Conservation (phyloP, 2,888 invertebrate species). For the Colostygia pectinataria region DNA sequence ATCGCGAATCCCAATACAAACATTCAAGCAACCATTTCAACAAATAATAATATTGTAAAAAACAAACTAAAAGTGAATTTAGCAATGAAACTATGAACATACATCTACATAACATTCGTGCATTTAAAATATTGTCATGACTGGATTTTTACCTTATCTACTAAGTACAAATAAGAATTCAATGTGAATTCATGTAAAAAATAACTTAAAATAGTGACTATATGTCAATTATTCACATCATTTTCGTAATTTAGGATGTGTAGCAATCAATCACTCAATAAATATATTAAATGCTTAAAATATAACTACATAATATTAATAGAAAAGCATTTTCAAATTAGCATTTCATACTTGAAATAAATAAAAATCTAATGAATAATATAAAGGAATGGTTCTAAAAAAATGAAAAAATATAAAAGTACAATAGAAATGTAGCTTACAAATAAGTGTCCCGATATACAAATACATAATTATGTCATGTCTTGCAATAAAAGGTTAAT, state of each 20-base stretch:
- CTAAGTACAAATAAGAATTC: constrained; percentile 47
- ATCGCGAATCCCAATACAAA: constrained; percentile 40
- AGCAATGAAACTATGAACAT: constrained; percentile 59
- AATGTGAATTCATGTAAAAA: constrained; percentile 56
- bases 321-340: constrained; percentile 54
- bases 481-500: constrained; percentile 77
- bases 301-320: constrained; percentile 44
- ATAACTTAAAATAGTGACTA: constrained; percentile 48
- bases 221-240: constrained; percentile 46
- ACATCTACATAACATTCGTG: constrained; percentile 60
- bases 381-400: constrained; percentile 73
- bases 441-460: constrained; percentile 44
- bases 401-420: constrained; percentile 39
- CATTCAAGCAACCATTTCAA: constrained; percentile 39
- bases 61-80: constrained; percentile 44
- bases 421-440: constrained; percentile 27
- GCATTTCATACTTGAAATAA: constrained; percentile 54
- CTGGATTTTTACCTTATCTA: constrained; percentile 32
- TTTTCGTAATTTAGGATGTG: constrained; percentile 50
- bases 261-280: constrained; percentile 67
- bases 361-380: constrained; percentile 64
- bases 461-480: constrained; percentile 41
- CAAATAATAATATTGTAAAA: constrained; percentile 39
- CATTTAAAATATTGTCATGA: constrained; percentile 45
- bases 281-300: constrained; percentile 67